These are phyloP conservation scores for Cheilosia impressa DNA, from an alignment of 2,888 invertebrate species.

Conservation along the genomic window DNA sequence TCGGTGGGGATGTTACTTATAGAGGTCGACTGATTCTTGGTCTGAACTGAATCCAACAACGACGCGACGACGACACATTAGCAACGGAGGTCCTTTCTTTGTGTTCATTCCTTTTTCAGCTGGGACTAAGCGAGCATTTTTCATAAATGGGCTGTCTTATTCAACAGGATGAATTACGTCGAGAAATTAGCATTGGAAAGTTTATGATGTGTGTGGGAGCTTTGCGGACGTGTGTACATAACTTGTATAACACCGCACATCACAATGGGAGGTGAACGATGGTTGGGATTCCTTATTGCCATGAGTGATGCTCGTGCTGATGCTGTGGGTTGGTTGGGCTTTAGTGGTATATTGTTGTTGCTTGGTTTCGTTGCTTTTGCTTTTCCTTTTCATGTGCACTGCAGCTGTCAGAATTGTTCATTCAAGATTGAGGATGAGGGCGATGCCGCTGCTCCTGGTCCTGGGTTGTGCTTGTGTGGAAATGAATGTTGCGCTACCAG, in stretches of 20 bases:
- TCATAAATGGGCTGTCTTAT: conserved; percentile 67
- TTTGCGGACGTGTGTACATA: conserved; percentile 65
- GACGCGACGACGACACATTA: neutral
- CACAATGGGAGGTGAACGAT: neutral
- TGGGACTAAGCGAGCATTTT: conserved; percentile 51
- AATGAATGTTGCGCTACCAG: conserved; percentile 42
- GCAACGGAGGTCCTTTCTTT: conserved; percentile 31
- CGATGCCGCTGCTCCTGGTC: neutral
- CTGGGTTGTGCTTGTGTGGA: conserved; percentile 20
- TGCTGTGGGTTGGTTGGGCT: conserved; percentile 49
- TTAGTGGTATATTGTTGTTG: conserved; percentile 52
- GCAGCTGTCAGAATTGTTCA: conserved; percentile 66
- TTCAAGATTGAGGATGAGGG: conserved; percentile 36
- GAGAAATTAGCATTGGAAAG: conserved; percentile 72
- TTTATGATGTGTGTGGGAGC: conserved; percentile 64
- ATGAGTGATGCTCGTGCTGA: conserved; percentile 39
- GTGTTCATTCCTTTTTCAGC: conserved; percentile 14
- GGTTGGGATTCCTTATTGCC: neutral
- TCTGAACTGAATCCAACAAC: conserved; percentile 17
- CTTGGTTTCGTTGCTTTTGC: conserved; percentile 34
- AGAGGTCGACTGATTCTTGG: conserved; percentile 13
- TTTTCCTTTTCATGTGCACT: conserved; percentile 48
- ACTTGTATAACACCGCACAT: conserved; percentile 37
- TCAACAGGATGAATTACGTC: conserved; percentile 70
- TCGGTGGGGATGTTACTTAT: conserved; percentile 10